Base-by-base conservation (phyloP, 2,113 vertebrate genomes). In the Synodontis membranacea region DNA sequence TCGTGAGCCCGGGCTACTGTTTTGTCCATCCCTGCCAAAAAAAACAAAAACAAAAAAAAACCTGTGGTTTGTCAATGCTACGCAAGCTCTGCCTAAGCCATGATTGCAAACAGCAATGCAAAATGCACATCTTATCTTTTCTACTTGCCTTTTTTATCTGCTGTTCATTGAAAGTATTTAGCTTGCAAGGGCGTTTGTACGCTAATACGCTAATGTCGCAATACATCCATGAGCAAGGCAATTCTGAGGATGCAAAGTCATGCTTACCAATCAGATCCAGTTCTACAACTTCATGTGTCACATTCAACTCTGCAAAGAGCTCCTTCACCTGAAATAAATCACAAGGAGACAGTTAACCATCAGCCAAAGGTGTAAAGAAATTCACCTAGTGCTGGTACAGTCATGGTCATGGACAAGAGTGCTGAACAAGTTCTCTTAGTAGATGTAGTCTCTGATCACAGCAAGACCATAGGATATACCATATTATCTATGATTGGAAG, bases 231-330 rank as follows among this genome's bases (percentile, higher is more conserved):
- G 14, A 17, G 11, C 17, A 31, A 46, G n/a, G 58, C 12, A 62
- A 80, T 48, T 84, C 50, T 60, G 23, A 48, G 4, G 1, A 28
- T 1, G 21, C 12, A 23, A 28, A 8, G 42, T 80, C n/a, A 10
- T 60, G 87, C 96, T 97, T 93, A 99, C 98, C 96, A 1, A 95
- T 93, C 66, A 96, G 91, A 92, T 99, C 98, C 85, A 99, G 93
- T 84, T 99, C 97, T 92, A 98, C 75, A 74, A 94, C 93, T 12
- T 95, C 95, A 80, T 90, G 97, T 9, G 94, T 94, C n/a, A 97
- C 94, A n/a, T 91, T 94, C 87, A 99, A 79, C 52, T 96, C 95
- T 52, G 84, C 92, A 92, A 99, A 99, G 37, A 99, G 94, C 12
- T 97, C 96, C 90, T 99, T 99, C 76, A 99, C 97, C 98, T 99